Percentiles rank a stretch among this genome's conserved stretches.
Evolutionary conservation across 2,113 vertebrate species (phyloP).

Genomic region (Tragelaphus strepsiceros): DNA sequence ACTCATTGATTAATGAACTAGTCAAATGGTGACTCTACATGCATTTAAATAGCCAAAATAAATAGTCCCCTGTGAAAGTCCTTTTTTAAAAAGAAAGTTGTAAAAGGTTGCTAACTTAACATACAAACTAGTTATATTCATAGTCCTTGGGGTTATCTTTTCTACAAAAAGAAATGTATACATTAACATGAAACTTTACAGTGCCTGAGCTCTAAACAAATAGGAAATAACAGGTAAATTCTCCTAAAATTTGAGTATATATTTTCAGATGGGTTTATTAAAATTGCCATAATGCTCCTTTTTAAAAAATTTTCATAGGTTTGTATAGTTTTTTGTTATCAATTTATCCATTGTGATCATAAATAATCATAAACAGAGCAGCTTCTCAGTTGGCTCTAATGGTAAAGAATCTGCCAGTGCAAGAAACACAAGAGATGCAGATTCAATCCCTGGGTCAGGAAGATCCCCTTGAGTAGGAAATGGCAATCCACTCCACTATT

Average conservation of each 20-base stretch:
- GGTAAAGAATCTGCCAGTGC: not conserved
- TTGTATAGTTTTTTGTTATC: not conserved
- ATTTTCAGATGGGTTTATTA: not conserved
- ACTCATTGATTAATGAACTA: not conserved
- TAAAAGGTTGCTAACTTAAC: not conserved
- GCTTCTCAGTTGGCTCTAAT: not conserved
- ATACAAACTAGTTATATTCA: not conserved
- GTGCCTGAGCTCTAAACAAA: not conserved
- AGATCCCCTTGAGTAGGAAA: not conserved
- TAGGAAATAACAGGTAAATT: not conserved
- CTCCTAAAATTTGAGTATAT: not conserved
- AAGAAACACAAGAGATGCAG: not conserved
- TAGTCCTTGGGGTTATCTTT: not conserved
- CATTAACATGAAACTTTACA: not conserved
- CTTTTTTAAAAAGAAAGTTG: not conserved
- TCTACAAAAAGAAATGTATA: not conserved
- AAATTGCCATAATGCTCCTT: not conserved
- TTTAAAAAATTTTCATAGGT: not conserved
- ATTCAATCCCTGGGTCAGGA: accelerated
- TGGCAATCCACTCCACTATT: not conserved
- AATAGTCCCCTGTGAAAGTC: not conserved
- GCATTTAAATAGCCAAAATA: not conserved
- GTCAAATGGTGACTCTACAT: not conserved
- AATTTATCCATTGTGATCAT: not conserved
- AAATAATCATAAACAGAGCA: not conserved